Percentiles rank a stretch among this genome's conserved stretches.
These are phyloP conservation scores for Anguilla anguilla DNA, from an alignment of 2,797 vertebrate species.

Conservation along the genomic window DNA sequence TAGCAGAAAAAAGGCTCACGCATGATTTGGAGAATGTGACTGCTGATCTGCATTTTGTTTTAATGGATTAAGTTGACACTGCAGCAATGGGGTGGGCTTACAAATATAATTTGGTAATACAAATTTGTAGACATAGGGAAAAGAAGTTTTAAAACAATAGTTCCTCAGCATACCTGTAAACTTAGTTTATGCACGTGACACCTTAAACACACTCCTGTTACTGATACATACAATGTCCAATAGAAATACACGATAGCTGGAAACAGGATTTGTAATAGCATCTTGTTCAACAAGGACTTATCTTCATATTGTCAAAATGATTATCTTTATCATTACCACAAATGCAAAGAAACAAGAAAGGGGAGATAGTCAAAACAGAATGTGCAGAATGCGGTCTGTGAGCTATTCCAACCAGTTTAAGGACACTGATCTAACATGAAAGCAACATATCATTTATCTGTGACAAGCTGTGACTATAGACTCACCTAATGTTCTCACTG, in stretches of 20 bases:
- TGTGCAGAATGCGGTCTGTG: not conserved
- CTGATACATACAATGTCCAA: not conserved
- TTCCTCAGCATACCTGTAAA: not conserved
- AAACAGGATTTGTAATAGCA: not conserved
- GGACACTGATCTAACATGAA: not conserved
- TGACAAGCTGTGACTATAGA: too few species aligned
- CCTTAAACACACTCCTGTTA: not conserved
- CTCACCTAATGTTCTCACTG: not conserved
- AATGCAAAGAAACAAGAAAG: not conserved
- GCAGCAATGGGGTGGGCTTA: not conserved
- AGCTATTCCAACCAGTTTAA: not conserved
- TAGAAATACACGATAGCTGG: not conserved
- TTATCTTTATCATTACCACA: not conserved
- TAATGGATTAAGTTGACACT: not conserved
- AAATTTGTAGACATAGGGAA: not conserved
- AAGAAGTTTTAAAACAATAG: not conserved
- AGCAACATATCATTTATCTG: not conserved
- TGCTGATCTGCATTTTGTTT: not conserved
- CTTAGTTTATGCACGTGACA: not conserved
- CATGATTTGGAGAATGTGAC: not conserved
- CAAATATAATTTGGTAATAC: not conserved
- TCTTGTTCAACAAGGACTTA: not conserved
- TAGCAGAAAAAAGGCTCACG: not conserved
- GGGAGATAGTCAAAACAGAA: not conserved
- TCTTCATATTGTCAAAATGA: not conserved